Evolutionary conservation across 1,140 invertebrate genomes (phyloP), one percentile per base, ranked within the genome.

Genomic region (Lepidotrigona ventralis): DNA sequence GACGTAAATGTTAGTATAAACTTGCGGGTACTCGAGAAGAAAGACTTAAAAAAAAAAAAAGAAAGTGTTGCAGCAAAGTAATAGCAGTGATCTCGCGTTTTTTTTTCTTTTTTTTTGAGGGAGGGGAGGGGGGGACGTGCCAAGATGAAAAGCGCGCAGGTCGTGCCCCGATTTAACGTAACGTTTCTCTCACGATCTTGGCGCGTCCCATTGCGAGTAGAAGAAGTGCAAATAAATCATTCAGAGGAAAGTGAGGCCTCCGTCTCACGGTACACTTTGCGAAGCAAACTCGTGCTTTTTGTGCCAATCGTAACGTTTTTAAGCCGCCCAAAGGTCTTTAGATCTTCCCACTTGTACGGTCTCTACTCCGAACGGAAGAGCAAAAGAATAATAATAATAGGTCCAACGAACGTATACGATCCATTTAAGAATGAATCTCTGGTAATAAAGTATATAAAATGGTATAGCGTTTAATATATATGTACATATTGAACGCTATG

Each of bases 371-470:
- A 46, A 23, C 29, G 14, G 26, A 71, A 80, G 39, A 39, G 39
- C 39, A 60, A 58, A 63, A 19, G n/a, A 46, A 56, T 60, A 19
- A 39, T 78, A 46, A 56, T 54, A 14, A 21, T 71, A 70, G 74
- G 81, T 83, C 81, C 74, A 83, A 83, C 68, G 46, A 77, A 77
- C 11, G 81, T 83, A 83, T 83, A 83, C 81, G 81, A 83, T 60
- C 75, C 54, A 53, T 71, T 83, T 60, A 19, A 39, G 19, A 63
- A 39, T 78, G 53, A 60, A 71, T 33, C 54, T 11, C n/a, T 6
- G 63, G 23, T 29, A 60, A 77, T 33, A 9, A 58, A 70, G 6
- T 46, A 82, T 56, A 21, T 5, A 2, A 26, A 66, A 3, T 5
- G 21, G 14, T 29, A 21, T 73, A 53, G 14, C 5, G 14, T 73